Percentiles rank a stretch among this genome's conserved stretches.
These are phyloP conservation scores for Diadegma fenestrale DNA, from an alignment of 2,888 invertebrate species.

Conservation along the genomic window DNA sequence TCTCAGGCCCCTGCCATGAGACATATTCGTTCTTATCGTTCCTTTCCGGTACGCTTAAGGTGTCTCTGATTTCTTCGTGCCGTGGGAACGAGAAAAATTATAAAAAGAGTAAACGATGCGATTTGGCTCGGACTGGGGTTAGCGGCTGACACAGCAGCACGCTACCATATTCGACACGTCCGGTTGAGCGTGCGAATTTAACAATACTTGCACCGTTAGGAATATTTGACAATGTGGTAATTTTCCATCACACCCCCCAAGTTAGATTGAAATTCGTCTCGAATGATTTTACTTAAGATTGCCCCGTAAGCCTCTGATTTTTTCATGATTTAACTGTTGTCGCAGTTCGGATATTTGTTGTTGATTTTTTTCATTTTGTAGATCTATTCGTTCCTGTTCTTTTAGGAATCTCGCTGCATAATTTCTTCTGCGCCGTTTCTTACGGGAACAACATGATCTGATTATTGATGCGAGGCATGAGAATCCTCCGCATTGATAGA, in stretches of 20 bases:
- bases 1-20: too few species aligned
- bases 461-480: conserved; percentile 11
- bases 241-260: conserved; percentile 10
- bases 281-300: conserved; percentile 14
- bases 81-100: too few species aligned
- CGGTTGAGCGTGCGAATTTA: too few species aligned
- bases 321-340: conserved; percentile 14
- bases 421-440: too few species aligned
- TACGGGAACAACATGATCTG: conserved; percentile 14
- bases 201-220: too few species aligned
- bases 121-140: too few species aligned
- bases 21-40: too few species aligned
- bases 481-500: conserved; percentile 17
- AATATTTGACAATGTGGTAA: conserved; percentile 11
- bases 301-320: conserved; percentile 12
- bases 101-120: too few species aligned
- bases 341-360: conserved; percentile 17
- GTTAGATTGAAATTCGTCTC: conserved; percentile 11
- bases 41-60: too few species aligned
- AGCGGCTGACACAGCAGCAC: too few species aligned
- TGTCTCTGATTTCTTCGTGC: too few species aligned
- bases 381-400: conserved; percentile 4
- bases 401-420: conserved; percentile 17
- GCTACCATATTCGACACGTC: too few species aligned
- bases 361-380: conserved; percentile 10